phyloP scores from a whole-genome alignment of 2,888 invertebrate genomes.

The Melanchra persicariae region DNA sequence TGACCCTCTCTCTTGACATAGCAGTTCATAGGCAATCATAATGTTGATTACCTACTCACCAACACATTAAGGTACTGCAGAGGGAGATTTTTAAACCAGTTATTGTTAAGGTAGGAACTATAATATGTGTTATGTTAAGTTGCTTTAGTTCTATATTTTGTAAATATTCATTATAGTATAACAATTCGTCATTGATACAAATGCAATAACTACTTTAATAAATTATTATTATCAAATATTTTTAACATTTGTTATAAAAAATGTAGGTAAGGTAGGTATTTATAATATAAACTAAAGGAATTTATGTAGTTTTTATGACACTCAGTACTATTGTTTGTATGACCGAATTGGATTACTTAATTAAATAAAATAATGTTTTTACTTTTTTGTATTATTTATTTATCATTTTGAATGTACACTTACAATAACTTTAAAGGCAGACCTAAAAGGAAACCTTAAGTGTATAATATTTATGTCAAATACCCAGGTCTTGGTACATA shows the following conservation, averaged over 20 bases:
- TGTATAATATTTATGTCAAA: slow-evolving; percentile 52
- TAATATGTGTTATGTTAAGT: neutral
- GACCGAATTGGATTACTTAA: slow-evolving; percentile 35
- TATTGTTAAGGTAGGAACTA: neutral
- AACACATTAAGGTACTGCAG: no score
- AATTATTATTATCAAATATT: neutral
- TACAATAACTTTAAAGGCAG: slow-evolving; percentile 76
- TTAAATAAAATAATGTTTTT: slow-evolving; percentile 61
- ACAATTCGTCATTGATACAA: neutral
- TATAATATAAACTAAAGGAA: slow-evolving; percentile 21
- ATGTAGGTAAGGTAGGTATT: neutral
- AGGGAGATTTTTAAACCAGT: no score
- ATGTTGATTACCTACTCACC: no score
- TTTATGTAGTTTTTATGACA: slow-evolving; percentile 22
- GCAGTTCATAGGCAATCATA: no score
- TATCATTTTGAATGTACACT: slow-evolving; percentile 76
- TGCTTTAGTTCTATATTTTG: slow-evolving; percentile 7
- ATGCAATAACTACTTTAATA: neutral
- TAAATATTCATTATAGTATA: slow-evolving; percentile 5
- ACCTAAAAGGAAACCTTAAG: slow-evolving; percentile 64
- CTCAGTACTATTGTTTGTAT: slow-evolving; percentile 13
- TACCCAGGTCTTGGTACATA: slow-evolving; percentile 62
- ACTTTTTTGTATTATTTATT: slow-evolving; percentile 68
- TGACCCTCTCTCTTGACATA: neutral
- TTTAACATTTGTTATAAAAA: neutral